Conservation (phyloP, 1,140 invertebrate species). For the Elysia chlorotica region DNA sequence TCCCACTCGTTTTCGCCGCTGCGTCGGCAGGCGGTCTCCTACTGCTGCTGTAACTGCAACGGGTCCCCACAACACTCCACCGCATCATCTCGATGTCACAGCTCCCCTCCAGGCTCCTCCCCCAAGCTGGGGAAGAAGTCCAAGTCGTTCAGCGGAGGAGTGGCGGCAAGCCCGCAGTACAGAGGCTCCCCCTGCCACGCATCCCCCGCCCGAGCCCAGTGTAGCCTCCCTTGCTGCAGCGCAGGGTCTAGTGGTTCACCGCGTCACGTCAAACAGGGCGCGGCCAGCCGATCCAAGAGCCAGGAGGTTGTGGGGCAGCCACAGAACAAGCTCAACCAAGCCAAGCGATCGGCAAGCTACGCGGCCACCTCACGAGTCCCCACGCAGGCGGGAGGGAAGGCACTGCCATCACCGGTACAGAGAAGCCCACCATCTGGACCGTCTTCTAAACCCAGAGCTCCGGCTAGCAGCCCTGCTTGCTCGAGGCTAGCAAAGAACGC, state of each 20-base stretch:
- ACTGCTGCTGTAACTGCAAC: conserved; percentile 1
- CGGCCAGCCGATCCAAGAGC: too few relatives aligned
- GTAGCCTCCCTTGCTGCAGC: not conserved
- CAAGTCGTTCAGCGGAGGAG: not conserved
- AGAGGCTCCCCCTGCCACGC: not conserved
- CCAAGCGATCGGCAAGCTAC: too few relatives aligned
- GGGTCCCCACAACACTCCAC: too few relatives aligned
- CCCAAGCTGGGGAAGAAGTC: not conserved
- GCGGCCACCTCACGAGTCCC: too few relatives aligned
- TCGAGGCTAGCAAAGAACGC: not conserved
- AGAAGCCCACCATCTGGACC: too few relatives aligned
- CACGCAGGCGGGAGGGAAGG: too few relatives aligned
- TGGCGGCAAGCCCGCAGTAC: not conserved
- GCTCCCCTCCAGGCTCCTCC: conserved; percentile 8
- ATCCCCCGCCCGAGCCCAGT: not conserved
- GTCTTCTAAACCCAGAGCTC: too few relatives aligned
- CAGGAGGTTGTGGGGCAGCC: too few relatives aligned
- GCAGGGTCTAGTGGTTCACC: too few relatives aligned
- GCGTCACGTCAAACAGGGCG: too few relatives aligned
- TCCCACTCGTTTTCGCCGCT: conserved; percentile 10
- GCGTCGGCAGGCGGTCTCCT: not conserved
- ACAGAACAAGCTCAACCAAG: too few relatives aligned
- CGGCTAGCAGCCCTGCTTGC: not conserved
- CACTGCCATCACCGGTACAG: too few relatives aligned
- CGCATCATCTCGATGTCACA: conserved; percentile 9